These are phyloP conservation scores for Muntiacus muntjak DNA, from an alignment of 2,113 vertebrate species.

Conservation along the genomic window DNA sequence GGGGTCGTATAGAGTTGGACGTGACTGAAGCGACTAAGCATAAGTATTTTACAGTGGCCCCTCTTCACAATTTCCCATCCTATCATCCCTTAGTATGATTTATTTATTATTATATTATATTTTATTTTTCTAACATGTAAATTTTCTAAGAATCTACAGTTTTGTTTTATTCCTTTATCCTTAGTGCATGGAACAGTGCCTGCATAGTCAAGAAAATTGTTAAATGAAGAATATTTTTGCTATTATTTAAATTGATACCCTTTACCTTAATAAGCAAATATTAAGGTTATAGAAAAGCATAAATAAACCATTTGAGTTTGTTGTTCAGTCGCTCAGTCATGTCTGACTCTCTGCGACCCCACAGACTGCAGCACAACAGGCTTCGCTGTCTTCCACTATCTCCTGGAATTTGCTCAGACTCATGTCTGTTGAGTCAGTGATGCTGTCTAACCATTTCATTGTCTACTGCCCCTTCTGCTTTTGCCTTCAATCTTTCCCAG, in stretches of 20 bases:
- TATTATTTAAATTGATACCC: background rate
- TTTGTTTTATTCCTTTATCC: background rate
- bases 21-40: background rate
- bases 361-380: background rate
- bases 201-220: background rate
- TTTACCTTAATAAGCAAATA: background rate
- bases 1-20: background rate
- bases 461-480: background rate
- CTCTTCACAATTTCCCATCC: background rate
- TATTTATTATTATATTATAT: background rate
- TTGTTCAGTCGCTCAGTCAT: background rate
- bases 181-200: background rate
- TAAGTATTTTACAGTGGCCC: background rate
- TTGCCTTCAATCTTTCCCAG: background rate
- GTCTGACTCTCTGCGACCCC: background rate
- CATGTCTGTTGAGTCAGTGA: background rate
- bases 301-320: background rate
- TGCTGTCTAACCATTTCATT: background rate
- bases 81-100: background rate
- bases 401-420: background rate
- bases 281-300: background rate
- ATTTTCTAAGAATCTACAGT: background rate
- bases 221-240: background rate
- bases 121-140: background rate
- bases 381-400: background rate